Evolutionary conservation across 2,888 invertebrate genomes (phyloP), one percentile per base, ranked within the genome.

Genomic region (Ophonus ardosiacus): DNA sequence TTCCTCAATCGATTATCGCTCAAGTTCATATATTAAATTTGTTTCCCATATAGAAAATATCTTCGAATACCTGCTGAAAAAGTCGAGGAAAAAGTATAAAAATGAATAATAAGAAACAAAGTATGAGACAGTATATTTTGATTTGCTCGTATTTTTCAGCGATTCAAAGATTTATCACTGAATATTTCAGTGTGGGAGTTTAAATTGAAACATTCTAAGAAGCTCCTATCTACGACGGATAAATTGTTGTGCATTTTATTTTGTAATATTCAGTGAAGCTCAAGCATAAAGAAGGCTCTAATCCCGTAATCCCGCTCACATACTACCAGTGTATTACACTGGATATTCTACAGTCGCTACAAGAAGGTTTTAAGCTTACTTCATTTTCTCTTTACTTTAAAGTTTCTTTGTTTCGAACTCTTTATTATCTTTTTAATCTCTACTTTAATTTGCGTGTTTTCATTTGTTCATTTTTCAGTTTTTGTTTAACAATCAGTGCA

Each of bases 191-290:
- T 6, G 31, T 31, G 6, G 31, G 4, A 31, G 31, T 6, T 5
- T 31, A 31, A 31, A 31, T 5, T 31, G 31, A 31, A 31, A 31
- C 31, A 31, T 31, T 31, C 31, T 31, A 31, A 31, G 31, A 31
- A 31, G 31, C 31, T 31, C 0, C 31, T 31, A 5, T 31, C 31
- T 31, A 24, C 63, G 63, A 24, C 24, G 21, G 18, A 61, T 17
- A 17, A 61, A 31, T 31, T 18, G 24, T 63, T 24, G 1, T 24
- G 24, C 24, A 63, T 63, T 63, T 63, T 63, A 63, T 63, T 63
- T 63, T 63, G 63, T 13, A 63, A 63, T 63, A 63, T 63, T 24
- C 63, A 63, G 63, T 63, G 24, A 59, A 63, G 63, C 21, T 63
- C 8, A 21, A 24, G 10, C 18, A 31, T 31, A 17, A 59, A 24